These are phyloP conservation scores for Parnassius mnemosyne DNA, from an alignment of 2,888 invertebrate species.

Conservation along the genomic window DNA sequence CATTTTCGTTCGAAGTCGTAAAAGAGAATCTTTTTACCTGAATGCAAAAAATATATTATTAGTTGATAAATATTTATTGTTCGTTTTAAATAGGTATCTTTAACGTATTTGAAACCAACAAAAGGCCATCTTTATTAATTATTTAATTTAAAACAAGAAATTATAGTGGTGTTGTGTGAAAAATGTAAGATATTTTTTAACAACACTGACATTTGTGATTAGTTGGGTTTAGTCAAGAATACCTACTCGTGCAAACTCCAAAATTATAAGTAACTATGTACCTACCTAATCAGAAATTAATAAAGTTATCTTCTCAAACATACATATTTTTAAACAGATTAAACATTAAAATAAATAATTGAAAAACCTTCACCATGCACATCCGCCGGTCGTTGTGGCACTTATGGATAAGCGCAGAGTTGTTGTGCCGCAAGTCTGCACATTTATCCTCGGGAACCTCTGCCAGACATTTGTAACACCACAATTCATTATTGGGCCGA, in stretches of 20 bases:
- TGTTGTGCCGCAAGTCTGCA: slow-evolving; percentile 81
- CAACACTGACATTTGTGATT: too few relatives aligned
- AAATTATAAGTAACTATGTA: too few relatives aligned
- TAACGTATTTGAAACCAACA: too few relatives aligned
- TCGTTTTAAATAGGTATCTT: too few relatives aligned
- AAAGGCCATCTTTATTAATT: not conserved
- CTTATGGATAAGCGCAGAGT: slow-evolving; percentile 83
- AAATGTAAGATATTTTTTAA: too few relatives aligned
- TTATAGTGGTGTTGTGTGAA: too few relatives aligned
- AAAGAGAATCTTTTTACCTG: slow-evolving; percentile 92
- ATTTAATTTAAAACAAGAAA: not conserved
- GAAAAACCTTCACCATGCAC: slow-evolving; percentile 84
- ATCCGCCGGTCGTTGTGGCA: slow-evolving; percentile 88
- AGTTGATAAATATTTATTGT: not conserved
- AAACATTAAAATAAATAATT: not conserved
- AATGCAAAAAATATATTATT: slow-evolving; percentile 11
- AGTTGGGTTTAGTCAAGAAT: too few relatives aligned
- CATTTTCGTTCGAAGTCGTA: slow-evolving; percentile 91
- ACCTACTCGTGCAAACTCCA: too few relatives aligned
- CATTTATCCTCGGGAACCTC: slow-evolving; percentile 88
- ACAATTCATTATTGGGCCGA: slow-evolving; percentile 88
- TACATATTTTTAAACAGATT: too few relatives aligned
- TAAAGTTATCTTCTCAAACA: not conserved
- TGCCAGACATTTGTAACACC: slow-evolving; percentile 90
- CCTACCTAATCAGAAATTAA: not conserved